phyloP scores from a whole-genome alignment of 2,888 invertebrate species.

The Cataglyphis cursor region DNA sequence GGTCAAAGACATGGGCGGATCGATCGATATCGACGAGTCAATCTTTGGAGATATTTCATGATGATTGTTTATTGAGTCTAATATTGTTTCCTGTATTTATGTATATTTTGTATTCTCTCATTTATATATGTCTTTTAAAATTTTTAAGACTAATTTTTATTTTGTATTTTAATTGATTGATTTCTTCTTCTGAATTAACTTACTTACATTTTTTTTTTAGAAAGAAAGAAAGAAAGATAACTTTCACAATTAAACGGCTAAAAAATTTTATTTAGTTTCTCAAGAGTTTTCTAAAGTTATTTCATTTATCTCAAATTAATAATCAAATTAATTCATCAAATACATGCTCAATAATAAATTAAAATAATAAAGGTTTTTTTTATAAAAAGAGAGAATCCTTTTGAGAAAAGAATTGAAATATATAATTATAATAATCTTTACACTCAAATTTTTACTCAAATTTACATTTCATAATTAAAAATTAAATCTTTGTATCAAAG shows the following conservation, averaged over 20 bases:
- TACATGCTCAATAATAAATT: neutral
- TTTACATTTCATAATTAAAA: conserved; percentile 10
- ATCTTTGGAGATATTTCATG: neutral
- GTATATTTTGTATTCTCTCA: neutral
- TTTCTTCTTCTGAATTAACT: neutral
- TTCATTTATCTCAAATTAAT: conserved; percentile 12
- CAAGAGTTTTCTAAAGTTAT: neutral
- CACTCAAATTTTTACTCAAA: conserved; percentile 1
- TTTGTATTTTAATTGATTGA: neutral
- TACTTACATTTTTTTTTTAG: neutral
- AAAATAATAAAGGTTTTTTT: conserved; percentile 1
- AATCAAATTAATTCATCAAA: neutral
- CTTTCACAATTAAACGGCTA: neutral
- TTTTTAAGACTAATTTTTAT: neutral
- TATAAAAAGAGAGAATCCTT: neutral
- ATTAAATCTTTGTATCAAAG: neutral
- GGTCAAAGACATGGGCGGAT: conserved; percentile 9
- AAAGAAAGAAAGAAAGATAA: neutral
- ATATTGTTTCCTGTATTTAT: neutral
- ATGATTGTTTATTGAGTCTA: neutral
- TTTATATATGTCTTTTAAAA: neutral
- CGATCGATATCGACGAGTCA: conserved; percentile 23
- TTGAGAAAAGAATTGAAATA: neutral
- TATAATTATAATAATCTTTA: neutral
- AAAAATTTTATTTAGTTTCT: conserved; percentile 6